Evolutionary conservation across 2,797 vertebrate genomes (phyloP).

Genomic region (Otus scops): DNA sequence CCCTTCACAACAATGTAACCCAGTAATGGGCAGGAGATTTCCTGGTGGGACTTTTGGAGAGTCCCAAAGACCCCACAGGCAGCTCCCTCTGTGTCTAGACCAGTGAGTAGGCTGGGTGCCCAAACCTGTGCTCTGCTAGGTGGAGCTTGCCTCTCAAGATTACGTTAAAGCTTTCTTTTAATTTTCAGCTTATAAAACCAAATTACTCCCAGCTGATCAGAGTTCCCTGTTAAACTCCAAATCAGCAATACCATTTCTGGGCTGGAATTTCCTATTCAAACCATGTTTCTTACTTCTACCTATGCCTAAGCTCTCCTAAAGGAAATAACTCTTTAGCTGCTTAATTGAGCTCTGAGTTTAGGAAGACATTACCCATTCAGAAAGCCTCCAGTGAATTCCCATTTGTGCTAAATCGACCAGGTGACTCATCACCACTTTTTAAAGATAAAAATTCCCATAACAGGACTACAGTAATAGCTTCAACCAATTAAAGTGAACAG

Average conservation of each 20-base stretch:
- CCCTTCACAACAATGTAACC: rapidly evolving
- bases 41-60: neutral
- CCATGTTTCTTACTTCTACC: neutral
- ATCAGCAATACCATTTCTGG: neutral
- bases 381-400: conserved; percentile 16
- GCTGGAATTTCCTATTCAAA: neutral
- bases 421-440: conserved; percentile 37
- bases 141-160: neutral
- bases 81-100: neutral
- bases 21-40: neutral
- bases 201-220: neutral
- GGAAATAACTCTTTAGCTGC: neutral
- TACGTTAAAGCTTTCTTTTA: neutral
- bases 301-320: conserved; percentile 1
- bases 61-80: rapidly evolving
- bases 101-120: rapidly evolving
- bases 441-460: conserved; percentile 9
- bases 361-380: conserved; percentile 8
- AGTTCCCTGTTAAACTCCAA: neutral
- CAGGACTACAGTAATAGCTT: neutral
- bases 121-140: neutral
- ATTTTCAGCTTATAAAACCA: neutral
- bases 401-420: neutral
- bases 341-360: conserved; percentile 37
- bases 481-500: neutral